These are phyloP conservation scores for Venustaconcha ellipsiformis DNA, from an alignment of 1,140 invertebrate species.

Conservation along the genomic window DNA sequence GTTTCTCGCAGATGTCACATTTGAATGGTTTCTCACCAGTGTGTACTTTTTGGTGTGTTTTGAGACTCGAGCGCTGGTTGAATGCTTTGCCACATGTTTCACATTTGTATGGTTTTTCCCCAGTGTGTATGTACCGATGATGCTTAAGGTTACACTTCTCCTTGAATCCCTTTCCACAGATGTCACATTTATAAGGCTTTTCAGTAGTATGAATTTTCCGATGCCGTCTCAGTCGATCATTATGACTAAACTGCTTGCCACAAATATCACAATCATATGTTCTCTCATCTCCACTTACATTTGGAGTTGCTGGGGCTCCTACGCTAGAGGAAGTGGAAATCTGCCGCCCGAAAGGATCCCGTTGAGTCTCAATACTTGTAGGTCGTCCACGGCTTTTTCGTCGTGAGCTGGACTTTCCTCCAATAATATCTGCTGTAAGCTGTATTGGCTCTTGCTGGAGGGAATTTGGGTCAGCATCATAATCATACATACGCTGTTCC, in stretches of 20 bases:
- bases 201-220: slow-evolving; percentile 30
- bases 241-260: slow-evolving; percentile 32
- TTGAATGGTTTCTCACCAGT: slow-evolving; percentile 31
- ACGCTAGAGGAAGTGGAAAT: slow-evolving; percentile 23
- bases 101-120: slow-evolving; percentile 44
- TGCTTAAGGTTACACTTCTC: slow-evolving; percentile 36
- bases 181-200: slow-evolving; percentile 72
- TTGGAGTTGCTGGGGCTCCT: slow-evolving; percentile 17
- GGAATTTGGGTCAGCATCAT: slow-evolving; percentile 12
- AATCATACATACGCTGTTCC: slow-evolving; percentile 6
- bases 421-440: slow-evolving; percentile 19
- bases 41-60: slow-evolving; percentile 37
- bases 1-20: slow-evolving; percentile 32
- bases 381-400: slow-evolving; percentile 30
- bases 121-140: slow-evolving; percentile 72
- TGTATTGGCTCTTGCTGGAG: slow-evolving; percentile 30
- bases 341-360: slow-evolving; percentile 21
- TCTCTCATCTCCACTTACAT: slow-evolving; percentile 14
- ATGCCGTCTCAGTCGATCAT: slow-evolving; percentile 22
- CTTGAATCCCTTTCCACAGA: slow-evolving; percentile 76
- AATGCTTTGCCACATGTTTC: slow-evolving; percentile 41
- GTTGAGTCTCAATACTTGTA: slow-evolving; percentile 26
- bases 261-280: slow-evolving; percentile 33
- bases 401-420: slow-evolving; percentile 17
- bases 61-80: slow-evolving; percentile 22